Evolutionary conservation across 2,888 invertebrate genomes (phyloP), one percentile per base, ranked within the genome.

Genomic region (Steinernema hermaphroditum): DNA sequence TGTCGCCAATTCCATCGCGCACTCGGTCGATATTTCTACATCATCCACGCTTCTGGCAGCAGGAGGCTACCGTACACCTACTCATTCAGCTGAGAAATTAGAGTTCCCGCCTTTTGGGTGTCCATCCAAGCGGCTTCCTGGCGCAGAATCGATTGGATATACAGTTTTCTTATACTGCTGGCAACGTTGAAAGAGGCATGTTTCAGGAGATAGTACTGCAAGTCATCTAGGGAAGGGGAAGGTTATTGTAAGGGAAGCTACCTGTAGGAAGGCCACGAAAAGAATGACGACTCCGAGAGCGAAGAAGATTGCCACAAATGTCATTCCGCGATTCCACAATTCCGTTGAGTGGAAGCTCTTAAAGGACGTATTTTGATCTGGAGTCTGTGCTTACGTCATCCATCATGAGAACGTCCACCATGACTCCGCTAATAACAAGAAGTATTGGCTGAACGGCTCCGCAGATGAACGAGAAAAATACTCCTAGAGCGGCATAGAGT

Each of bases 11-110:
- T 12, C 76, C 76, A 44, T 76, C 76, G 12, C 62, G 50, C 16
- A 76, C 78, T 34, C 57, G 32, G 27, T 76, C 37, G n/a, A 76
- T 77, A 37, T 50, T 50, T 16, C 75, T 75, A 34, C 1, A 72
- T 34, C 22, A 43, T 24, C 8, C 24, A 37, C 6, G 37, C 12
- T 37, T 12, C 4, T 37, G 6, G 6, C 4, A 12, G 4, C 37
- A 12, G 6, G 4, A 37, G 6, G 4, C 12, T 4, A 12, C 37
- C 12, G 22, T 12, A 0, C 32, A 50, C 68, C 75, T 68, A 78
- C 76, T 79, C 69, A 29, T 78, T 77, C 34, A 77, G 73, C 49
- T 79, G 77, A 6, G 73, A 49, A 41, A 69, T 79, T 16, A 77
- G 50, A 1, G 72, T 72, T 9, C 77, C 77, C 19, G 68, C 77